Conservation (phyloP, 2,113 vertebrate species). For the Meleagris gallopavo region DNA sequence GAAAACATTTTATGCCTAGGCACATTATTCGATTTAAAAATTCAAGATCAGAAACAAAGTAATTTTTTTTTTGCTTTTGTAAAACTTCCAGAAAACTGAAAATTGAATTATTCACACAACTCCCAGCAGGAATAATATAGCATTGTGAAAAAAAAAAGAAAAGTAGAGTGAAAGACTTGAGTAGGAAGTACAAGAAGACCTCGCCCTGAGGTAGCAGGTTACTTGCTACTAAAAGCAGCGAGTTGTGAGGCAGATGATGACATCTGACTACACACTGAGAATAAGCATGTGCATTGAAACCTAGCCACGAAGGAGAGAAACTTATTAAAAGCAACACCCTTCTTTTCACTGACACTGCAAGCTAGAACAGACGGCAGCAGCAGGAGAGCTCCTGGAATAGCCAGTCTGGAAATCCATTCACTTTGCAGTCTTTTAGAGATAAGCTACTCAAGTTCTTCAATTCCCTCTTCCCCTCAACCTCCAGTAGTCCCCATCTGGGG, state of each 20-base stretch:
- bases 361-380: neutral
- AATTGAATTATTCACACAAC: neutral
- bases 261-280: neutral
- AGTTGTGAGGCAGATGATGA: neutral
- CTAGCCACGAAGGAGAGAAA: neutral
- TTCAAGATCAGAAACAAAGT: neutral
- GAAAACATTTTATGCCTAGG: neutral
- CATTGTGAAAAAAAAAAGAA: neutral
- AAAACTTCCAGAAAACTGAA: neutral
- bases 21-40: neutral
- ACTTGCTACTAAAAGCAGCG: neutral
- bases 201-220: rapidly evolving
- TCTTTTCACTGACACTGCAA: neutral
- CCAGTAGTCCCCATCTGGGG: neutral
- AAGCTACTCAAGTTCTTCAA: neutral
- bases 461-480: too few species aligned
- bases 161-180: neutral
- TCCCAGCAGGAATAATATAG: neutral
- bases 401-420: neutral
- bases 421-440: neutral
- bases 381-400: neutral
- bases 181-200: neutral
- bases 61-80: neutral
- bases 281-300: neutral
- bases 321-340: neutral